Evolutionary conservation across 2,888 invertebrate species (phyloP).

Genomic region (Timema cristinae): DNA sequence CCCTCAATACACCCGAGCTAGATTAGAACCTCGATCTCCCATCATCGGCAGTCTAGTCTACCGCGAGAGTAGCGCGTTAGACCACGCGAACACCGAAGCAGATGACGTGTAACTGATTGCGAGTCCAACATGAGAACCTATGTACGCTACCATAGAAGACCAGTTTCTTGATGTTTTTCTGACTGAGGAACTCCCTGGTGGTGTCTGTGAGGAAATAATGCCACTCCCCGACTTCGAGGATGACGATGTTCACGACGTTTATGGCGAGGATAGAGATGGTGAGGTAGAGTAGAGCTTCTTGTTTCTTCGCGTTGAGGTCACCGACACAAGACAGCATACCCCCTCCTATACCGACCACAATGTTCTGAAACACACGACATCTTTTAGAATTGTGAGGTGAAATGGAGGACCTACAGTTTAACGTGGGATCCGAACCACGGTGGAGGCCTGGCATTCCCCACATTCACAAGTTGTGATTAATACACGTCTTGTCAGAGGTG

Average conservation of each 20-base stretch:
- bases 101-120: no score
- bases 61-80: no score
- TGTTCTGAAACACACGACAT: slow-evolving; percentile 43
- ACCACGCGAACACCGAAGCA: no score
- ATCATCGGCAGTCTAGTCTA: no score
- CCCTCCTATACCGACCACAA: slow-evolving; percentile 48
- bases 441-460: no score
- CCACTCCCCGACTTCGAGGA: slow-evolving; percentile 47
- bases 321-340: slow-evolving; percentile 49
- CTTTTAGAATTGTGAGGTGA: background rate
- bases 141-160: slow-evolving; percentile 31
- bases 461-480: no score
- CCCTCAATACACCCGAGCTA: no score
- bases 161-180: slow-evolving; percentile 30
- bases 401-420: no score
- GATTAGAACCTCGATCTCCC: no score
- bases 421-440: no score
- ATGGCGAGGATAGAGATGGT: slow-evolving; percentile 39
- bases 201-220: slow-evolving; percentile 43
- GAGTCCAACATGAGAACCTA: no score
- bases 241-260: slow-evolving; percentile 41
- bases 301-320: slow-evolving; percentile 44
- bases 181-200: slow-evolving; percentile 33
- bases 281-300: slow-evolving; percentile 48
- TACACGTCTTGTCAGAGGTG: no score